A percentile compares a stretch with the other conserved stretches of the same genome.
Conservation (phyloP, 1,140 invertebrate species). For the Rhagoletis pomonella region DNA sequence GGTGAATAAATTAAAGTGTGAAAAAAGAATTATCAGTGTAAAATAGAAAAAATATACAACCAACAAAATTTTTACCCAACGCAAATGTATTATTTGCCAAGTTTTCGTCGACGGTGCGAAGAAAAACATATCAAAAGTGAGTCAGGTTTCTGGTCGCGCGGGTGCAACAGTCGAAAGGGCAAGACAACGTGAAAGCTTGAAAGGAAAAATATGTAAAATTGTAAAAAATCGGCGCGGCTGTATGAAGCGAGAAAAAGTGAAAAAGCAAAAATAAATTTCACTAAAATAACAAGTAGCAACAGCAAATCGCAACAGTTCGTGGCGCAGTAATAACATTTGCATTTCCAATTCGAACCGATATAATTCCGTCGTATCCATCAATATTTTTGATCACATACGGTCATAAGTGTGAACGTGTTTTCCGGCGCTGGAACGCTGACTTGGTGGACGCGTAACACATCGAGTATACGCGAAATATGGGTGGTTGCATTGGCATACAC, state of each 20-base stretch:
- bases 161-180: neutral
- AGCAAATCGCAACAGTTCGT: neutral
- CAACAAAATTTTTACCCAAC: neutral
- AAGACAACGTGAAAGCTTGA: slow-evolving; percentile 17
- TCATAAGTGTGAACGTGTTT: slow-evolving; percentile 6
- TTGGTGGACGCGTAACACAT: slow-evolving; percentile 33
- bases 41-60: neutral
- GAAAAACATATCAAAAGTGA: slow-evolving; percentile 20
- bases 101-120: neutral
- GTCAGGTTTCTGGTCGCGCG: neutral
- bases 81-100: neutral
- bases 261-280: neutral
- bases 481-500: slow-evolving; percentile 88
- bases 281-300: neutral
- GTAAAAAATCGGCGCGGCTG: neutral
- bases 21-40: neutral
- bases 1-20: neutral
- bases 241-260: neutral
- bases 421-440: slow-evolving; percentile 5
- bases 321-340: neutral
- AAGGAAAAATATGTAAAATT: neutral
- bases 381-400: slow-evolving; percentile 6
- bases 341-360: slow-evolving; percentile 24
- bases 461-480: slow-evolving; percentile 76
- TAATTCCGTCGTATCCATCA: neutral